phyloP scores from a whole-genome alignment of 2,888 invertebrate species.

The Campoplex nolae region DNA sequence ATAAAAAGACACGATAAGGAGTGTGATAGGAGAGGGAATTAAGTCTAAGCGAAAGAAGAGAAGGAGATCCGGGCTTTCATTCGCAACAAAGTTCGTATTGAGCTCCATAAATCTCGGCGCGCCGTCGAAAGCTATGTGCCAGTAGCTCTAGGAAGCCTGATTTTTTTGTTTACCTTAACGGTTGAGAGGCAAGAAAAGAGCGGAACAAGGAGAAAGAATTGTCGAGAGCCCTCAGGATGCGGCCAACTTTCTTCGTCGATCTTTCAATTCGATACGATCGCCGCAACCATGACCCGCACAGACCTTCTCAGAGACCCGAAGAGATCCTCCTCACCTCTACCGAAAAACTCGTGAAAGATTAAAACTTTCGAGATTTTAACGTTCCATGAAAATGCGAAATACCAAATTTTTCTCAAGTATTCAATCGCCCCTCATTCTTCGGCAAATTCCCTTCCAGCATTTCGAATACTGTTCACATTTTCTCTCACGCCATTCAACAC shows the following conservation, averaged over 20 bases:
- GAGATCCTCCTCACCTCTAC: slow-evolving; percentile 16
- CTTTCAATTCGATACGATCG: slow-evolving; percentile 48
- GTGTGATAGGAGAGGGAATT: slow-evolving; percentile 32
- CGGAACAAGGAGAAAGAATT: slow-evolving; percentile 14
- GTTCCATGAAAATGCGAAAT: slow-evolving; percentile 8
- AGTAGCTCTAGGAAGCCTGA: slow-evolving; percentile 16
- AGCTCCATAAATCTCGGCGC: slow-evolving; percentile 60
- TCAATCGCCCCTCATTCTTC: slow-evolving; percentile 55
- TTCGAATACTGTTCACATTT: slow-evolving; percentile 38
- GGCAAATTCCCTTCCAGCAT: slow-evolving; percentile 45
- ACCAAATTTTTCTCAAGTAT: slow-evolving; percentile 54
- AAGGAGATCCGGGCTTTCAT: slow-evolving; percentile 11
- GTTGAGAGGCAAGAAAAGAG: slow-evolving; percentile 17
- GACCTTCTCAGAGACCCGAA: background rate
- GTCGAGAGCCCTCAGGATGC: slow-evolving; percentile 16
- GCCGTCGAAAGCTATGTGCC: slow-evolving; percentile 29
- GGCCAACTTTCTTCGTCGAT: slow-evolving; percentile 57
- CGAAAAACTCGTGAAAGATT: slow-evolving; percentile 48
- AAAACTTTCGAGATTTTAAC: slow-evolving; percentile 42
- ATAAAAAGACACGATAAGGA: slow-evolving; percentile 39
- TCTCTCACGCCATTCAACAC: background rate
- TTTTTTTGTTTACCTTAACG: slow-evolving; percentile 53
- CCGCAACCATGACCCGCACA: slow-evolving; percentile 20
- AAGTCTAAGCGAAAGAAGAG: slow-evolving; percentile 39
- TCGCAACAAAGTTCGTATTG: slow-evolving; percentile 60